Evolutionary conservation across 2,888 invertebrate genomes (phyloP), one percentile per base, ranked within the genome.

Genomic region (Diaperis boleti): DNA sequence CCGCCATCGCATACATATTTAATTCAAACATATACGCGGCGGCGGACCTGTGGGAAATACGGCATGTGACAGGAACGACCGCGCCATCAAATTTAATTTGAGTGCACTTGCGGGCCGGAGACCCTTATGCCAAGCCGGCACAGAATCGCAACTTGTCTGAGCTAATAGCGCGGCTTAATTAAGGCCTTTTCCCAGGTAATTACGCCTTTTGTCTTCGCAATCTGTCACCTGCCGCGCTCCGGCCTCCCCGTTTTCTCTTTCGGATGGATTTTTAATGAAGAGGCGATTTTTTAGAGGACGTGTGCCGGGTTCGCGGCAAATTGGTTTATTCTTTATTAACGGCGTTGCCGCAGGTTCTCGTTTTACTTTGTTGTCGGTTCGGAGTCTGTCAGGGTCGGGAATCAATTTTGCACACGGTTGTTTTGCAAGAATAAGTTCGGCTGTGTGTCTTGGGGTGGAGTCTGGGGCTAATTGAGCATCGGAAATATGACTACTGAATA

Each of bases 51-150:
- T 14, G 64, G 64, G 64, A 64, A 64, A 64, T 64, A 54, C 49
- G 35, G 59, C 55, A 42, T 55, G 55, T 59, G 59, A 64, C 42
- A 54, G 52, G 55, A 59, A 44, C 49, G 59, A 55, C 39, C 13
- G 42, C 29, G 55, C 66, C 67, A 69, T 69, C 69, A 69, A 69
- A 69, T 68, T 69, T 69, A 69, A 69, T 69, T 69, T 67, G 66
- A 69, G 64, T 65, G 65, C 62, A 65, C 69, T 64, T 66, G 68
- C 56, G 68, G 62, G 64, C 63, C 61, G 39, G 61, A 44, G 45
- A 26, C 54, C 61, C 61, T 61, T 59, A 50, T 45, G 44, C 59
- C 35, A 33, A 44, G 14, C 59, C 18, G 13, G 17, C 49, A 41
- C 59, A 49, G 45, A 49, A 56, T 49, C 49, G 49, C 35, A 49